These are phyloP conservation scores for Lathamus discolor DNA, from an alignment of 2,113 vertebrate genomes.

Conservation along the genomic window DNA sequence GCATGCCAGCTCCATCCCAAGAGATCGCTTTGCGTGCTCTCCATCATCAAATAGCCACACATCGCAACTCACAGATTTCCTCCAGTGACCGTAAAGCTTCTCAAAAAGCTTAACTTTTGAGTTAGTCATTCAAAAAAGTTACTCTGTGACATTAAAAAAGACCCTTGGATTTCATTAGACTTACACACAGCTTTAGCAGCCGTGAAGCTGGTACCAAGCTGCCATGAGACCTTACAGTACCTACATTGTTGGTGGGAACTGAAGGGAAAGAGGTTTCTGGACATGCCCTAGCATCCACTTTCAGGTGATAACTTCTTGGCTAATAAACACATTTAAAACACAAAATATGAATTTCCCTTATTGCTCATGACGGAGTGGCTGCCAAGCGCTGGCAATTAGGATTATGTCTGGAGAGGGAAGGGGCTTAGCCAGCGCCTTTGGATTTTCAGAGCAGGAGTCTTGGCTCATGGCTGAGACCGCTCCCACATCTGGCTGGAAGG, in stretches of 20 bases:
- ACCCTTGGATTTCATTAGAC: not conserved
- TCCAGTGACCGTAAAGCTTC: constrained; percentile 15
- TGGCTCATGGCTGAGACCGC: not conserved
- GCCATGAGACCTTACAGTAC: constrained; percentile 3
- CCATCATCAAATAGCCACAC: constrained; percentile 30
- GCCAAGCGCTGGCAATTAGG: constrained; percentile 38
- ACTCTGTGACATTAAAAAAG: not conserved
- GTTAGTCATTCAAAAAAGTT: constrained; percentile 29
- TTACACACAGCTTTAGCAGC: not conserved
- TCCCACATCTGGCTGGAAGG: not conserved
- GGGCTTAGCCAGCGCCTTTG: not conserved
- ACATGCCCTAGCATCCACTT: constrained; percentile 48
- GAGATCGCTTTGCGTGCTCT: not conserved
- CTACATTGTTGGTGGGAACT: constrained; percentile 49
- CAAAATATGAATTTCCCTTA: constrained; percentile 66
- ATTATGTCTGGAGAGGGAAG: constrained; percentile 18
- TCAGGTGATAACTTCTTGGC: constrained; percentile 68
- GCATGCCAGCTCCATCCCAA: not conserved
- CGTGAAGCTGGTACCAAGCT: not conserved
- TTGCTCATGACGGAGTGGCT: constrained; percentile 21
- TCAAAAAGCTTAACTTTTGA: constrained; percentile 12
- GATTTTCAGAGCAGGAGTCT: not conserved
- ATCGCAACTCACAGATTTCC: constrained; percentile 16
- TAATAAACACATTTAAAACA: constrained; percentile 66
- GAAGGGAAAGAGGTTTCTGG: constrained; percentile 50